Percentiles rank a stretch among this genome's conserved stretches.
phyloP scores from a whole-genome alignment of 2,113 vertebrate genomes.

The Myrmophylax atrothorax region DNA sequence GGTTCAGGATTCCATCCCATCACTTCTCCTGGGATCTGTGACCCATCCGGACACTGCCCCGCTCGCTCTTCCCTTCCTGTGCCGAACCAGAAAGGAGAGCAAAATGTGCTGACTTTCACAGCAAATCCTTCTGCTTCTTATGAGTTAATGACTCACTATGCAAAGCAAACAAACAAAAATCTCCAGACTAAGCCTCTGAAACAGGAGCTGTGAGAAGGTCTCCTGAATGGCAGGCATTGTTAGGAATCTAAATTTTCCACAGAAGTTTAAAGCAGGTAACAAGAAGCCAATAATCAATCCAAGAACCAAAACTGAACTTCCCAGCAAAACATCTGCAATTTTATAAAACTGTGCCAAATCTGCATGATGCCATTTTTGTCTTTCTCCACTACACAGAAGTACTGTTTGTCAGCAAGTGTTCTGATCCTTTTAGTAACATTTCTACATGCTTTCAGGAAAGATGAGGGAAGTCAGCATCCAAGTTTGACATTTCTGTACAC shows the following conservation, averaged over 20 bases:
- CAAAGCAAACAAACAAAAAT: neutral
- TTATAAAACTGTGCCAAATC: neutral
- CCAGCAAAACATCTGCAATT: neutral
- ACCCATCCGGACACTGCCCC: rapidly evolving
- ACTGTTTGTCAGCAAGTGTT: neutral
- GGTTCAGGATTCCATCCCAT: neutral
- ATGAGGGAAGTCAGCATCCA: neutral
- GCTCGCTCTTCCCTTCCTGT: rapidly evolving
- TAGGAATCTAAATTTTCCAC: neutral
- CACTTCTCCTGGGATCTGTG: rapidly evolving
- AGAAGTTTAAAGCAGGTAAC: neutral
- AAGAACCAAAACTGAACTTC: neutral
- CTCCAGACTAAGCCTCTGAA: neutral
- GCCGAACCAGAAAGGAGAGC: neutral
- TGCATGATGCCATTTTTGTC: neutral
- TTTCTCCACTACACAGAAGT: neutral
- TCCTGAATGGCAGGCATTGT: neutral
- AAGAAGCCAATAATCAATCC: neutral
- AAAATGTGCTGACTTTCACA: neutral
- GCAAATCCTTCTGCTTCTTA: neutral
- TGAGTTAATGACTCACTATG: neutral
- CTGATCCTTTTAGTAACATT: neutral
- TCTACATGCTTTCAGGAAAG: neutral
- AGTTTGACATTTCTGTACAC: neutral
- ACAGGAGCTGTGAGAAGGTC: neutral